phyloP scores from a whole-genome alignment of 2,888 invertebrate species.

The Chaetogeoica ovagalla region DNA sequence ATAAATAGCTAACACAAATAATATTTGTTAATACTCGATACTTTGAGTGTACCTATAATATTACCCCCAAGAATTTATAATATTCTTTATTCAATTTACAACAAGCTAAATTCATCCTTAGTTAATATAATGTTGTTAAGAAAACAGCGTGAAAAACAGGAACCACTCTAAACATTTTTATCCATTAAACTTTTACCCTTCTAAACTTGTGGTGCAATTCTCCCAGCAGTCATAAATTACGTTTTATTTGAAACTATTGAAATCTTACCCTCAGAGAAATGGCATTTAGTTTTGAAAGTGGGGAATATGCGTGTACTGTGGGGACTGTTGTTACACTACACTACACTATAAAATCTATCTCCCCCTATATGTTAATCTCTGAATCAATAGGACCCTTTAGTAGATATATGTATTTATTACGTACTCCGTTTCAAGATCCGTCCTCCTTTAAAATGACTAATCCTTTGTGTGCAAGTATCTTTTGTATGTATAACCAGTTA shows the following conservation, averaged over 20 bases:
- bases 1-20: not conserved
- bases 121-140: conserved; percentile 44
- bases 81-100: conserved; percentile 5
- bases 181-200: conserved; percentile 51
- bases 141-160: conserved; percentile 7
- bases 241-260: conserved; percentile 50
- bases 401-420: conserved; percentile 12
- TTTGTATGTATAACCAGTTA: not conserved
- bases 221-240: conserved; percentile 44
- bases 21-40: conserved; percentile 3
- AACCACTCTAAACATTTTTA: conserved; percentile 41
- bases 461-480: conserved; percentile 10
- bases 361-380: conserved; percentile 49
- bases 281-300: conserved; percentile 39
- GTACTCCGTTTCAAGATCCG: not conserved
- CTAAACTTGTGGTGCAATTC: conserved; percentile 38
- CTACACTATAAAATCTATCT: conserved; percentile 28
- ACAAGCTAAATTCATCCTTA: not conserved
- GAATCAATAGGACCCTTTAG: conserved; percentile 44
- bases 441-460: conserved; percentile 29
- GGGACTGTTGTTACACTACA: not conserved
- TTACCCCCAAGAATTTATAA: not conserved
- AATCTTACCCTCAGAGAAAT: conserved; percentile 50
- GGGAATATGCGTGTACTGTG: not conserved
- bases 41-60: too few relatives aligned